Percentiles rank a stretch among this genome's conserved stretches.
These are phyloP conservation scores for Catalaphyllia jardinei DNA, from an alignment of 64 coral and sea anemone species.

Conservation along the genomic window DNA sequence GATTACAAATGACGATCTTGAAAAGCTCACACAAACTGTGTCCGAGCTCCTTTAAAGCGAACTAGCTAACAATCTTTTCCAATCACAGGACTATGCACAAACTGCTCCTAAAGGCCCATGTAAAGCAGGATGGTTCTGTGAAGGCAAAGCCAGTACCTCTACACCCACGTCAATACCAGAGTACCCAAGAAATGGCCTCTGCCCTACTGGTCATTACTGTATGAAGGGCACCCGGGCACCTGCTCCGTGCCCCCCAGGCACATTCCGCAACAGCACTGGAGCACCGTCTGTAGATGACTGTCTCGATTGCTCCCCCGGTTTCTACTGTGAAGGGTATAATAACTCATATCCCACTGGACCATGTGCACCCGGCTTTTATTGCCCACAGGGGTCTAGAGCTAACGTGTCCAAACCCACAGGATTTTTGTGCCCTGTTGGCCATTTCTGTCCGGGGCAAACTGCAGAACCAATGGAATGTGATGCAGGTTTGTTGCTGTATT, in stretches of 20 bases:
- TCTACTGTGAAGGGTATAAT: constrained; percentile 78
- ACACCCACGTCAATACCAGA: constrained; percentile 63
- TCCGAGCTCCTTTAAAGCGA: no score
- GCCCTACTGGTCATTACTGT: constrained; percentile 82
- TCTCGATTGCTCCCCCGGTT: constrained; percentile 88
- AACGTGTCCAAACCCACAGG: constrained; percentile 82
- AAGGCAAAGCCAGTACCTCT: constrained; percentile 66
- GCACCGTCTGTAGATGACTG: constrained; percentile 76
- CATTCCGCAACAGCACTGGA: constrained; percentile 94
- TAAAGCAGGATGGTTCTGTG: constrained; percentile 78
- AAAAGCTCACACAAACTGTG: no score
- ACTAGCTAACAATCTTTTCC: background rate
- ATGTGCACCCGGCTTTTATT: constrained; percentile 80
- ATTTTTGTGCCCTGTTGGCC: constrained; percentile 72
- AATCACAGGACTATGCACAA: constrained; percentile 1
- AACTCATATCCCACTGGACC: constrained; percentile 71
- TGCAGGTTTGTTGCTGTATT: constrained; percentile 48
- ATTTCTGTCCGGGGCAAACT: constrained; percentile 71
- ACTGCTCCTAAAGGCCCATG: constrained; percentile 72
- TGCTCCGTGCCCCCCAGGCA: constrained; percentile 78
- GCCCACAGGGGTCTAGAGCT: constrained; percentile 74
- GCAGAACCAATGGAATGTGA: constrained; percentile 67
- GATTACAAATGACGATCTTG: no score
- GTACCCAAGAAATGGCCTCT: constrained; percentile 77
- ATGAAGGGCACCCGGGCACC: constrained; percentile 69